phyloP scores from a whole-genome alignment of 2,888 invertebrate genomes.

The Archaeoteleia sp. region DNA sequence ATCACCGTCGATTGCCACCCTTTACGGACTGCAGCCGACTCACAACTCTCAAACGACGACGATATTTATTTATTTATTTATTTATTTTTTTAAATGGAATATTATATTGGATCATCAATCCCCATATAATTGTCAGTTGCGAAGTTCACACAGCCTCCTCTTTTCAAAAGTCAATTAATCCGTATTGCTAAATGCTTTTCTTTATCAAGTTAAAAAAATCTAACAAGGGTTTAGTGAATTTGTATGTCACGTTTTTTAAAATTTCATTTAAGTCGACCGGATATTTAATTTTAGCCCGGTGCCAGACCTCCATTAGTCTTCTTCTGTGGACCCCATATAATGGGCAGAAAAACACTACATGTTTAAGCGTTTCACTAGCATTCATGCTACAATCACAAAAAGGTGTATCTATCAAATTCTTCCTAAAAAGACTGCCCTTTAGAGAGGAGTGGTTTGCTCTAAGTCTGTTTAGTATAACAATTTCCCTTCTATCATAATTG shows the following conservation, averaged over 20 bases:
- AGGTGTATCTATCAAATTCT: not conserved
- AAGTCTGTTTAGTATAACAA: not conserved
- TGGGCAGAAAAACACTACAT: conserved; percentile 6
- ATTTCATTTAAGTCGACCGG: not conserved
- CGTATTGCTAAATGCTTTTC: too few species aligned
- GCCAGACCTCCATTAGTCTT: not conserved
- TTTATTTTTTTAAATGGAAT: too few species aligned
- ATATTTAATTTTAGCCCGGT: not conserved
- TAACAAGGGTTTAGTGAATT: too few species aligned
- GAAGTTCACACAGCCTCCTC: too few species aligned
- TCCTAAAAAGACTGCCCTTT: not conserved
- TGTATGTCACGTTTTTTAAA: not conserved
- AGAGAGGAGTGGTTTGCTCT: conserved; percentile 4
- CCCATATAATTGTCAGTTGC: too few species aligned
- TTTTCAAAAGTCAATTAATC: too few species aligned
- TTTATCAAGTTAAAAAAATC: too few species aligned
- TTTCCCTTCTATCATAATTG: not conserved
- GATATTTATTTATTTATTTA: too few species aligned
- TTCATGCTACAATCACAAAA: not conserved
- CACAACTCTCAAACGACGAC: too few species aligned
- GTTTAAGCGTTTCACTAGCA: not conserved
- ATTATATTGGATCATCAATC: too few species aligned
- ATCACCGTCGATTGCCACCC: too few species aligned
- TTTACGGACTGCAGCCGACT: too few species aligned
- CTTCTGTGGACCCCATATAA: not conserved